Evolutionary conservation across 2,797 vertebrate species (phyloP).

Genomic region (Lithobates sylvaticus): DNA sequence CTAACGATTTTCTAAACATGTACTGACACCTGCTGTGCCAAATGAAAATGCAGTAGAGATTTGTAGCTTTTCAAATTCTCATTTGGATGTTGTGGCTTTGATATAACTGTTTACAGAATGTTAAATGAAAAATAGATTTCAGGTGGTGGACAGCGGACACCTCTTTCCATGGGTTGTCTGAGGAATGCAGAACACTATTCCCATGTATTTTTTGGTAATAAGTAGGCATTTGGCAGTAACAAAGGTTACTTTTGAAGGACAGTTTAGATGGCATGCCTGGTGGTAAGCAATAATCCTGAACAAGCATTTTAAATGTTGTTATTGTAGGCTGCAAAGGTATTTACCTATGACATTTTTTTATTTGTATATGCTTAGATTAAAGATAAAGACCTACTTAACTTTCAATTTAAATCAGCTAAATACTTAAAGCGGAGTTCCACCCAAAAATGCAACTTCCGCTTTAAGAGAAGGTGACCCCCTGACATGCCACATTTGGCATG

Average conservation of each 20-base stretch:
- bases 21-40: slow-evolving; percentile 40
- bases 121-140: not conserved
- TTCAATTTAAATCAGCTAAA: no score
- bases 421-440: no score
- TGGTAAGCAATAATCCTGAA: no score
- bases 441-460: no score
- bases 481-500: no score
- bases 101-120: not conserved
- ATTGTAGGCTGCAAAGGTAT: no score
- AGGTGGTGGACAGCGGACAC: not conserved
- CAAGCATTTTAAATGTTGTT: no score
- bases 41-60: slow-evolving; percentile 41
- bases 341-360: no score
- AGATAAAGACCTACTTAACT: no score
- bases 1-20: slow-evolving; percentile 58
- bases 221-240: not conserved
- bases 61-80: slow-evolving; percentile 51
- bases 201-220: not conserved
- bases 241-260: not conserved
- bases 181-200: not conserved
- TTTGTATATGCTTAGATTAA: no score
- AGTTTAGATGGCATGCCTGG: not conserved
- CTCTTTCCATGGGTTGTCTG: not conserved
- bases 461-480: no score
- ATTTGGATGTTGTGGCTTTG: slow-evolving; percentile 9